phyloP scores from a whole-genome alignment of 2,888 invertebrate species.

The Aphodius granarius region DNA sequence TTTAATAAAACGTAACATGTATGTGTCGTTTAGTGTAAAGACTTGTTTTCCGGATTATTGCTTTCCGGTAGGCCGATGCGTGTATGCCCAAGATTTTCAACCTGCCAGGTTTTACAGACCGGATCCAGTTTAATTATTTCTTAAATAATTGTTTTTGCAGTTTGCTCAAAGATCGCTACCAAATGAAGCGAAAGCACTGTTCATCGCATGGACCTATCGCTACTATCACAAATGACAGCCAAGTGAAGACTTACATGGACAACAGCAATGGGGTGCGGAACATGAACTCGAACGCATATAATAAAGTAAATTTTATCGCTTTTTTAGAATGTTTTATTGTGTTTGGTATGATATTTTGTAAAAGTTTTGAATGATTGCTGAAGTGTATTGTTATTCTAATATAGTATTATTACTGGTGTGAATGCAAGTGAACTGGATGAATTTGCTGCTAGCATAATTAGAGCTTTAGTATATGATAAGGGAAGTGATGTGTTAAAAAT shows the following conservation, averaged over 20 bases:
- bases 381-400: not conserved
- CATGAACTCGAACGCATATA: slow-evolving; percentile 84
- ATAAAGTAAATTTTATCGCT: slow-evolving; percentile 72
- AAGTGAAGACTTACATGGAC: slow-evolving; percentile 95
- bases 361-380: not conserved
- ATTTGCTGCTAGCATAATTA: too few relatives aligned
- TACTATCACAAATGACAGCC: slow-evolving; percentile 68
- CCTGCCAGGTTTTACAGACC: not conserved
- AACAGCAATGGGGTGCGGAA: slow-evolving; percentile 82
- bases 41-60: too few relatives aligned
- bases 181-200: slow-evolving; percentile 62
- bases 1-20: too few relatives aligned
- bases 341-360: not conserved
- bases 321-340: not conserved
- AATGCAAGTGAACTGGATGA: too few relatives aligned
- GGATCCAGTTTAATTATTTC: not conserved
- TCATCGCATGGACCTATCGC: slow-evolving; percentile 55
- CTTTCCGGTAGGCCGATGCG: too few relatives aligned
- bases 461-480: too few relatives aligned
- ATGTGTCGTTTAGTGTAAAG: too few relatives aligned
- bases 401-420: too few relatives aligned
- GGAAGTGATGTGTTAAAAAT: too few relatives aligned
- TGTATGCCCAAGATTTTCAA: too few relatives aligned
- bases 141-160: slow-evolving; percentile 46
- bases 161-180: slow-evolving; percentile 69